Percentiles rank a stretch among this genome's conserved stretches.
These are phyloP conservation scores for Poeciliopsis retropinna DNA, from an alignment of 2,113 vertebrate genomes.

Conservation along the genomic window DNA sequence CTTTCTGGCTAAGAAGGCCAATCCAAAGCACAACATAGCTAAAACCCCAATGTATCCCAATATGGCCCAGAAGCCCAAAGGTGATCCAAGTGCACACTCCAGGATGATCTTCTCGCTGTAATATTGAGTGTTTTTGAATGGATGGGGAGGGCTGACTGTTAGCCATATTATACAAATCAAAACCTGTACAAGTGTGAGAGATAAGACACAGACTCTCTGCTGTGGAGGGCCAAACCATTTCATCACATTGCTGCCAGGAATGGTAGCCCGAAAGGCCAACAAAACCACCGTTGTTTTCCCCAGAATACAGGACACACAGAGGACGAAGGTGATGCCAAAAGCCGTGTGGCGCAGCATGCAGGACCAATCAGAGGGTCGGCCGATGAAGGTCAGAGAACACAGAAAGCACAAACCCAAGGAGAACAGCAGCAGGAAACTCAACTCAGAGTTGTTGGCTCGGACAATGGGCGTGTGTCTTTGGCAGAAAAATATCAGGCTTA, in stretches of 20 bases:
- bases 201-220: slow-evolving; percentile 73
- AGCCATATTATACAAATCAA: slow-evolving; percentile 76
- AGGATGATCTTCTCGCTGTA: slow-evolving; percentile 76
- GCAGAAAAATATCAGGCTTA: slow-evolving; percentile 78
- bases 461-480: slow-evolving; percentile 80
- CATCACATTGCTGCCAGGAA: slow-evolving; percentile 73
- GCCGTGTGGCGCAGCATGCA: slow-evolving; percentile 79
- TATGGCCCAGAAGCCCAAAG: slow-evolving; percentile 76
- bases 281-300: slow-evolving; percentile 78
- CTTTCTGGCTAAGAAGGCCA: slow-evolving; percentile 76
- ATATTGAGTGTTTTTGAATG: slow-evolving; percentile 68
- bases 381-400: slow-evolving; percentile 79
- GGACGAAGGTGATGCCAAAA: slow-evolving; percentile 78
- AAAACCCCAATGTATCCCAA: slow-evolving; percentile 77
- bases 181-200: slow-evolving; percentile 74
- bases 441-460: slow-evolving; percentile 80
- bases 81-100: slow-evolving; percentile 75
- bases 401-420: slow-evolving; percentile 80
- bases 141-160: slow-evolving; percentile 72
- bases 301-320: slow-evolving; percentile 76
- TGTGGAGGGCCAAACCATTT: slow-evolving; percentile 79
- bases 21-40: slow-evolving; percentile 72
- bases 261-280: slow-evolving; percentile 75
- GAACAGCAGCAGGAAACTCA: slow-evolving; percentile 80
- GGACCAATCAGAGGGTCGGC: slow-evolving; percentile 78